phyloP scores from a whole-genome alignment of 2,888 invertebrate genomes.

The Drosophila prostipennis region DNA sequence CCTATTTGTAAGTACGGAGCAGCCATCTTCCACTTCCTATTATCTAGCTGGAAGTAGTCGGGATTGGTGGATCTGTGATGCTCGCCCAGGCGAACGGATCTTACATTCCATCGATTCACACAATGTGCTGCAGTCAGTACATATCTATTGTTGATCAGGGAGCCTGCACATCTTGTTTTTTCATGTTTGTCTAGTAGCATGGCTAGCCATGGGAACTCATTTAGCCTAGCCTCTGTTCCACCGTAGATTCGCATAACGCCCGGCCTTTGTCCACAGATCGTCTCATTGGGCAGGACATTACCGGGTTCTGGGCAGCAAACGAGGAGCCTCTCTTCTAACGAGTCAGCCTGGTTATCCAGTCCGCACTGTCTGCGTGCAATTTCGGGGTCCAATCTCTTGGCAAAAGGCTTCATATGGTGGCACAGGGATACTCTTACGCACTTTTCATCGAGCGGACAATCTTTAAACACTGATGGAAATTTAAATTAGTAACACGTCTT shows the following conservation, averaged over 20 bases:
- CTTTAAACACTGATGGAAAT: no score
- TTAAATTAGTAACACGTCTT: no score
- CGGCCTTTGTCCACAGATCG: neutral
- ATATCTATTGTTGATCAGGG: neutral
- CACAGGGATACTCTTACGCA: neutral
- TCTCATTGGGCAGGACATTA: neutral
- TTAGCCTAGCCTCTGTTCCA: neutral
- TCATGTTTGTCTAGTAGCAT: neutral
- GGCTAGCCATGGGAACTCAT: neutral
- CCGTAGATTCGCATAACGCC: accelerated
- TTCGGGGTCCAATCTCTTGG: neutral
- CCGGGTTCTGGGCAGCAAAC: neutral
- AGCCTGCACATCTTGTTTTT: neutral
- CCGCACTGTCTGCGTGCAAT: neutral
- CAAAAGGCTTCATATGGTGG: neutral
- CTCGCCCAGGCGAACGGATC: neutral
- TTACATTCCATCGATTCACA: neutral
- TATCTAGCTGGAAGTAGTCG: neutral
- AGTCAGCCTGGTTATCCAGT: neutral
- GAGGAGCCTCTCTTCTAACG: neutral
- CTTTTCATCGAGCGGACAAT: neutral
- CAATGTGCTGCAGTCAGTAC: neutral
- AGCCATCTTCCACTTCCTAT: neutral
- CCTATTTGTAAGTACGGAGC: neutral
- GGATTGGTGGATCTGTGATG: neutral